Evolutionary conservation across 2,113 vertebrate genomes (phyloP).

Genomic region (Psophia crepitans): DNA sequence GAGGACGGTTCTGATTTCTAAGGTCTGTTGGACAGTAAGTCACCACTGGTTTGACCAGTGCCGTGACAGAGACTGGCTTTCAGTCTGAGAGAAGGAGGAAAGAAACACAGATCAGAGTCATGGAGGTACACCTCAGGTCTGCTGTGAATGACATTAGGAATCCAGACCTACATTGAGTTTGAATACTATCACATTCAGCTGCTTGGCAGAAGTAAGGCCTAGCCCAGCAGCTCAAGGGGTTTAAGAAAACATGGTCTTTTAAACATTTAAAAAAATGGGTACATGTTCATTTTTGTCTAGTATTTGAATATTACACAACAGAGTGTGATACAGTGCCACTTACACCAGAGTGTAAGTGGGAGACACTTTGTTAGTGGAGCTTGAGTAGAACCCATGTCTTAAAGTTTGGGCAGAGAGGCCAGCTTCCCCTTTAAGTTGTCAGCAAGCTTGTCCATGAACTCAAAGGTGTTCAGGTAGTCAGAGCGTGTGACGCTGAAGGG

Average conservation of each 20-base stretch:
- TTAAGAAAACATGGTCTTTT: not conserved
- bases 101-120: not conserved
- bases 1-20: not conserved
- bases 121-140: not conserved
- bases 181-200: not conserved
- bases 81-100: constrained; percentile 6
- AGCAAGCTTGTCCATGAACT: constrained; percentile 96
- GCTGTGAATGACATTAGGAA: not conserved
- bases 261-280: constrained; percentile 31
- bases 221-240: not conserved
- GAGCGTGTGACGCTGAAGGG: constrained; percentile 80
- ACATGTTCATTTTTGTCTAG: constrained; percentile 43
- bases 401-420: constrained; percentile 83
- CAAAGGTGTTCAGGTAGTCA: constrained; percentile 96
- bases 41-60: not conserved
- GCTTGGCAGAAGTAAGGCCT: not conserved
- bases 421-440: constrained; percentile 91
- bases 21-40: not conserved
- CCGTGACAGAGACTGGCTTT: constrained; percentile 8
- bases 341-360: not conserved
- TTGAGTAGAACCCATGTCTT: constrained; percentile 26
- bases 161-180: not conserved
- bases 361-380: not conserved
- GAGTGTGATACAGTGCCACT: constrained; percentile 43
- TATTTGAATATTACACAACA: constrained; percentile 48